Evolutionary conservation across 2,113 vertebrate species (phyloP), one percentile per base, ranked within the genome.

Genomic region (Ardeotis arabs): DNA sequence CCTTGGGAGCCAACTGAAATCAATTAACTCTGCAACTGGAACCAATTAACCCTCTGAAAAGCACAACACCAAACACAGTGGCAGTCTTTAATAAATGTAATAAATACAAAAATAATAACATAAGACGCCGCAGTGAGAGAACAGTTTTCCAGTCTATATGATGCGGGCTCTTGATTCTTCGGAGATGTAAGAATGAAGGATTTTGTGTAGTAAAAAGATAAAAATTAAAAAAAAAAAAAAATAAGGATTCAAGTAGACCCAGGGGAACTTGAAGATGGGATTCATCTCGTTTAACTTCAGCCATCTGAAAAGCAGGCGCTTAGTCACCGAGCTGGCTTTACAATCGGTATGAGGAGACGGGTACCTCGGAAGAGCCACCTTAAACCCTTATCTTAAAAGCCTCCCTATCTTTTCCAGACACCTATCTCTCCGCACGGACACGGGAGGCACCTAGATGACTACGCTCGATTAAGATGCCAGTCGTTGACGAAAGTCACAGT

Each of bases 11-110:
- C 80, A 50, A 83, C n/a, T 8, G 62, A 89, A 93, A 94, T 93
- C 90, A 95, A 94, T 94, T 93, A 91, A 89, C 76, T 80, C 73
- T 68, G 89, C 74, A 24, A 84, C 82, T 75, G 85, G 88, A 93
- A 93, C 69, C 96, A 93, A 93, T 77, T 93, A 81, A 93, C 85
- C 82, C 85, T 87, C 47, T 19, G 3, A 25, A 69, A 74, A 33
- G 64, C 77, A 52, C 84, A 64, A 2, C 59, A 21, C 77, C 68
- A 5, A 85, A 35, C 75, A 4, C 87, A 69, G 92, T 33, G 84
- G 84, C 81, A 25, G 86, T 20, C 90, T 68, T 79, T 76, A 91
- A 93, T 64, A 76, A 93, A 89, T 0, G 45, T 44, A 31, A 86
- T 5, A 35, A 72, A 93, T 18, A 55, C 90, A 55, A 6, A 64